These are phyloP conservation scores for Goniozus legneri DNA, from an alignment of 1,140 invertebrate species.

Conservation along the genomic window DNA sequence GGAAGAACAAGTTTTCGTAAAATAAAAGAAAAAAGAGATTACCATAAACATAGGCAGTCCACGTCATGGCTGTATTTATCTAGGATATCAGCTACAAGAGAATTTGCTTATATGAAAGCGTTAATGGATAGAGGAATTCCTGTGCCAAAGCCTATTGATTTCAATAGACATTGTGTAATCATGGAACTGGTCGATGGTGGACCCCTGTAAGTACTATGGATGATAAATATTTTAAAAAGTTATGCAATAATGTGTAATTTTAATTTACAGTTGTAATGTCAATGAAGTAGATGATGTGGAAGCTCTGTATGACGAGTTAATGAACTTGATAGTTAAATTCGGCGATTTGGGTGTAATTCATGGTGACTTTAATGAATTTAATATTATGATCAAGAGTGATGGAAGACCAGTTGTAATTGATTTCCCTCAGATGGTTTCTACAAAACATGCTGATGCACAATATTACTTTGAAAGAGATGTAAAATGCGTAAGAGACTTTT, in stretches of 20 bases:
- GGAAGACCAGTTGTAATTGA: constrained; percentile 90
- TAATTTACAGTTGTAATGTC: constrained; percentile 71
- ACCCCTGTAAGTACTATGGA: constrained; percentile 61
- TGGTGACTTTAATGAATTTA: constrained; percentile 99
- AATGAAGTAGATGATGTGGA: constrained; percentile 74
- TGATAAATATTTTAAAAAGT: neutral
- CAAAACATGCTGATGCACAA: constrained; percentile 87
- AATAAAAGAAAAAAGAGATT: constrained; percentile 94
- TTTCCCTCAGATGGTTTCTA: constrained; percentile 99
- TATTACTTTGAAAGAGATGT: constrained; percentile 96
- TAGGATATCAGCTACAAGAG: constrained; percentile 92
- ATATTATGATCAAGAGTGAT: constrained; percentile 84
- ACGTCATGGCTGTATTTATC: constrained; percentile 98
- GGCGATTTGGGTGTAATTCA: constrained; percentile 96
- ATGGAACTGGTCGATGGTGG: constrained; percentile 88
- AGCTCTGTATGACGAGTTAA: constrained; percentile 87
- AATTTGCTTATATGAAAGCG: constrained; percentile 98
- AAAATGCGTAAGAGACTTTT: constrained; percentile 87
- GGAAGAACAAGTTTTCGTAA: constrained; percentile 96
- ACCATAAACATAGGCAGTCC: constrained; percentile 85
- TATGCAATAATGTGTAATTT: neutral
- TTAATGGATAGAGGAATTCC: constrained; percentile 88
- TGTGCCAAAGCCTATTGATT: constrained; percentile 92
- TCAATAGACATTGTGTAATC: constrained; percentile 93
- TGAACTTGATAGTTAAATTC: constrained; percentile 89